Percentiles rank a stretch among this genome's conserved stretches.
phyloP scores from a whole-genome alignment of 2,888 invertebrate genomes.

The Lottia gigantea region DNA sequence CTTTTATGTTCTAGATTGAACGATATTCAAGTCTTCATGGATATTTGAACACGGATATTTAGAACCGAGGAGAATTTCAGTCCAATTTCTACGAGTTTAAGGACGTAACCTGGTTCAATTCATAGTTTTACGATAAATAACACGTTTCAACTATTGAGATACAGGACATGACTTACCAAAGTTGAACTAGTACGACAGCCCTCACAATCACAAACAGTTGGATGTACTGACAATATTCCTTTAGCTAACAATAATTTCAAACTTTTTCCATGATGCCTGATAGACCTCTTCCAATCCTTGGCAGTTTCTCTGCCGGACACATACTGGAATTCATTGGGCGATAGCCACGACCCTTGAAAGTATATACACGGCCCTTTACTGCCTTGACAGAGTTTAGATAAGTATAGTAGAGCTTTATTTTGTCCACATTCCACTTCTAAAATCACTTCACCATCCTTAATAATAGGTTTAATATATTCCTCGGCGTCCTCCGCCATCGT shows the following conservation, averaged over 20 bases:
- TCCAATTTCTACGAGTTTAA: no score
- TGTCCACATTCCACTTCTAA: conserved; percentile 66
- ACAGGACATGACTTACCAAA: conserved; percentile 31
- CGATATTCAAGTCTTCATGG: no score
- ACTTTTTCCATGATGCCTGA: conserved; percentile 69
- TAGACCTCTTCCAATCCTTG: conserved; percentile 69
- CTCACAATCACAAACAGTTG: conserved; percentile 67
- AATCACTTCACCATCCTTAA: conserved; percentile 54
- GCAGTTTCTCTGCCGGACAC: conserved; percentile 69
- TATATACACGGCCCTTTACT: conserved; percentile 68
- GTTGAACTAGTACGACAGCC: conserved; percentile 47
- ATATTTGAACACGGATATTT: no score
- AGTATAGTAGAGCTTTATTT: conserved; percentile 64
- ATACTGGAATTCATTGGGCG: conserved; percentile 70
- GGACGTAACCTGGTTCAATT: no score
- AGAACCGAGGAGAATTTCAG: no score
- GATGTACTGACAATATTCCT: conserved; percentile 67
- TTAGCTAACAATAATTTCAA: conserved; percentile 69
- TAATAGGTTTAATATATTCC: conserved; percentile 39
- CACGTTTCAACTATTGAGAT: no score
- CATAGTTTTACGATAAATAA: no score
- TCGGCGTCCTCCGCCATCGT: conserved; percentile 27
- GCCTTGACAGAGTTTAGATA: conserved; percentile 67
- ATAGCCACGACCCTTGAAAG: conserved; percentile 67
- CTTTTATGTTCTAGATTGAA: no score